These are phyloP conservation scores for Gouania willdenowi DNA, from an alignment of 2,797 vertebrate species.

Conservation along the genomic window DNA sequence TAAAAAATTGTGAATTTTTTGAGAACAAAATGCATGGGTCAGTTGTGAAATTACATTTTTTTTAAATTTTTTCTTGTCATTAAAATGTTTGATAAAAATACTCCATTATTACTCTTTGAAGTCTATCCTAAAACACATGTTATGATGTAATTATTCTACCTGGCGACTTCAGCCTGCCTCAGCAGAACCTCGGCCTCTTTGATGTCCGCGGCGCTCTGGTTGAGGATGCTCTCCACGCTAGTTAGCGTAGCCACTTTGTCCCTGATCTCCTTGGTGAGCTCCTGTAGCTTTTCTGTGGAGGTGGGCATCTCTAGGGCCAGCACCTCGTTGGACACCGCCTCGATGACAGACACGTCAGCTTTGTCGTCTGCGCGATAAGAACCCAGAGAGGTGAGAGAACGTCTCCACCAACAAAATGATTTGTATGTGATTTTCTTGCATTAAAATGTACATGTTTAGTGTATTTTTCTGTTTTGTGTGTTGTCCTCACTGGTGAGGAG, in stretches of 20 bases:
- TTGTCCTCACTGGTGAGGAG: conserved; percentile 83
- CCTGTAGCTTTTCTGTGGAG: conserved; percentile 81
- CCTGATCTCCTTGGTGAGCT: conserved; percentile 85
- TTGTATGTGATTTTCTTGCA: too few species aligned
- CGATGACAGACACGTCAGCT: conserved; percentile 70
- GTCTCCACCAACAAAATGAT: too few species aligned
- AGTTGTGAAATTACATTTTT: too few species aligned
- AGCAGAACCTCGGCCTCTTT: conserved; percentile 81
- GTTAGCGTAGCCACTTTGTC: conserved; percentile 86
- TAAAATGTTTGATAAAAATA: too few species aligned
- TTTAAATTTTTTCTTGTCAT: too few species aligned
- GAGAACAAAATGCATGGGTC: too few species aligned
- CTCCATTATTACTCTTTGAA: too few species aligned
- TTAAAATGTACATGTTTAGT: too few species aligned
- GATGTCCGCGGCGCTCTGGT: conserved; percentile 85
- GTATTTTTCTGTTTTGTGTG: background rate
- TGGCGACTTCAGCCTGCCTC: conserved; percentile 81
- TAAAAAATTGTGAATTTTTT: too few species aligned
- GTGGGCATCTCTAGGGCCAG: conserved; percentile 91
- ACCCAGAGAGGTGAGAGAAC: too few species aligned
- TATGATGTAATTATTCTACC: too few species aligned
- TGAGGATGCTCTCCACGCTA: conserved; percentile 87
- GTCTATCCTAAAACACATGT: too few species aligned
- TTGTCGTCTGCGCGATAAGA: conserved; percentile 46
- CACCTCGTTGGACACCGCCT: conserved; percentile 90